phyloP scores from a whole-genome alignment of 53 echinoderm and acorn worm genomes.

The Echinarachnius parma region DNA sequence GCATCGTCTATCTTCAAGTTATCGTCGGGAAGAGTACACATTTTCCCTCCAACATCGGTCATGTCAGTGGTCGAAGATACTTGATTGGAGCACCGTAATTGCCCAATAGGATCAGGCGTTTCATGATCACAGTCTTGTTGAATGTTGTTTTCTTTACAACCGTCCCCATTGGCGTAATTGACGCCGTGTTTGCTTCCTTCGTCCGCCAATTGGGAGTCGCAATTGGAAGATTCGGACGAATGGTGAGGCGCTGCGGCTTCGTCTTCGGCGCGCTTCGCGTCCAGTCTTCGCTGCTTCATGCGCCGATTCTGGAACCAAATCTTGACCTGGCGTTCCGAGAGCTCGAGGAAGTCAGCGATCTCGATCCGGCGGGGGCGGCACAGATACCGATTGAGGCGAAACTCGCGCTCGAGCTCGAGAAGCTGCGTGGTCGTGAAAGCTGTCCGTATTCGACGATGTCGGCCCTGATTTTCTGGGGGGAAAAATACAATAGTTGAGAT shows the following conservation, averaged over 20 bases:
- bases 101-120: constrained; percentile 7
- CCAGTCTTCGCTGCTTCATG: constrained; percentile 83
- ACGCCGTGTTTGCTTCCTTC: neutral
- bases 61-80: too few relatives aligned
- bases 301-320: constrained; percentile 92
- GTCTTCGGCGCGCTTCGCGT: constrained; percentile 32
- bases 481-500: neutral
- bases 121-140: neutral
- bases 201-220: neutral
- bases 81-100: too few relatives aligned
- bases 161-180: too few relatives aligned
- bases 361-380: constrained; percentile 91
- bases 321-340: constrained; percentile 87
- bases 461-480: neutral
- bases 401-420: constrained; percentile 85
- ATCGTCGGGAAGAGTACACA: too few relatives aligned
- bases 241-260: neutral
- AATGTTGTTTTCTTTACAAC: too few relatives aligned
- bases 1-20: too few relatives aligned
- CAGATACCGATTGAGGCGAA: constrained; percentile 81
- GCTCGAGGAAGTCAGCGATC: constrained; percentile 80
- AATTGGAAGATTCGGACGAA: too few relatives aligned
- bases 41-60: too few relatives aligned
- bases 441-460: constrained; percentile 71
- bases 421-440: constrained; percentile 95